Base-by-base conservation (phyloP, 2,797 vertebrate species). In the Sciurus carolinensis region DNA sequence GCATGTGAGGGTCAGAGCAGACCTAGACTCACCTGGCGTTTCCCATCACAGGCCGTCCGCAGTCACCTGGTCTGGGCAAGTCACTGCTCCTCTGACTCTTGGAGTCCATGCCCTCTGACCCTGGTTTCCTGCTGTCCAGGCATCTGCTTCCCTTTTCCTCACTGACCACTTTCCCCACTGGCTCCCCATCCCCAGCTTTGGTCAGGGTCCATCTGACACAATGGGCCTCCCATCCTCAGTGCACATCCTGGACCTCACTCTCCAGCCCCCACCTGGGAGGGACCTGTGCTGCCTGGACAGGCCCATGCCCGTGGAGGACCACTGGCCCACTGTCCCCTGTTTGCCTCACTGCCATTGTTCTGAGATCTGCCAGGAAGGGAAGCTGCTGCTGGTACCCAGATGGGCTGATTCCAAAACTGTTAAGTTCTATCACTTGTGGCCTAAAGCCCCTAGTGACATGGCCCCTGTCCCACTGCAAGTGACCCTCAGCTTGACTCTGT, bases 331-430 rank as follows among this genome's bases (percentile, higher is more conserved):
- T 26, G 24, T 5, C 42, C 69, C 3, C 67, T 7, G 52, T 17
- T 11, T 7, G 2, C 54, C 5, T 83, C 69, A 36, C 24, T 47
- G 24, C 12, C 5, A 1, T 64, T 33, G 10, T 36, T 3, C 67
- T 62, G 54, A 22, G 1, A 1, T 2, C 7, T 22, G 24, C 33
- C 17, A 2, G 13, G n/a, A 64, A 0, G 44, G 18, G 22, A 5
- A 9, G 2, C 17, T 42, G 1, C 4, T 42, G 2, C 6, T 24
- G 30, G 10, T 11, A 9, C 28, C 20, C 1, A 0, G 30, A 26
- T 57, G 18, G 20, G 47, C 28, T n/a, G n/a, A n/a, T 14, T 3
- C 13, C 3, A 26, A 52, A 28, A 17, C 44, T 30, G 4, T 11
- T 22, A 1, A 11, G 28, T 0, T 42, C 30, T 22, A 0, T 12